Base-by-base conservation (phyloP, 2,797 vertebrate genomes). In the Neostethus bicornis region DNA sequence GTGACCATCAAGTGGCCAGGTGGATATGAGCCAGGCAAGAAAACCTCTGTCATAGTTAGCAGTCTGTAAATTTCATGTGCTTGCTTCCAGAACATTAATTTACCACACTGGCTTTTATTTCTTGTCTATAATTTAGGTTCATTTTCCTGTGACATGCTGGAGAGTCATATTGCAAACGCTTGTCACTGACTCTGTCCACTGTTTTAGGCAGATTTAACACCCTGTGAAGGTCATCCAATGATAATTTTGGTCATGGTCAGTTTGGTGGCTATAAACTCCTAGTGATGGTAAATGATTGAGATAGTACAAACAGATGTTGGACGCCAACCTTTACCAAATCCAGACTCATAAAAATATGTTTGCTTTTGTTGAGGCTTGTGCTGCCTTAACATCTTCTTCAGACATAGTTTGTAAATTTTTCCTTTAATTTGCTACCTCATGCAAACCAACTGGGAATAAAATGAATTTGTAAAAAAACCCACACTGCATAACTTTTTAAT, bases 151-250 rank as follows among this genome's bases (percentile, higher is more conserved):
- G 20, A 13, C 16, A 39, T n/a, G 23, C 13, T 16, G 11, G 9
- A 14, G 32, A 16, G 25, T 41, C 10, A 24, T 25, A 53, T 62
- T 29, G 26, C 28, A 54, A 24, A 34, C 43, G 65, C 66, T 66
- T 34, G 31, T 48, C 8, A 8, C 32, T 48, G 45, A 42, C 24
- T 67, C 55, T 51, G 4, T 29, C 44, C 51, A 45, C 31, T 51
- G 39, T 48, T 51, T 44, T 29, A 26, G 55, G 60, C 49, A 52
- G 29, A 73, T 75, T 73, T 70, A 56, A 75, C 23, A 42, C 60
- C 57, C 35, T 70, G 61, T 56, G 53, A 51, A 47, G 43, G 51
- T n/a, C 12, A n/a, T 42, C 48, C 12, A 64, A 34, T 46, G 13
- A 35, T 16, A 21, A 26, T 32, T 55, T 75, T 53, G 34, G 29